These are phyloP conservation scores for Phyto melanocephala DNA, from an alignment of 2,888 invertebrate species.

Conservation along the genomic window DNA sequence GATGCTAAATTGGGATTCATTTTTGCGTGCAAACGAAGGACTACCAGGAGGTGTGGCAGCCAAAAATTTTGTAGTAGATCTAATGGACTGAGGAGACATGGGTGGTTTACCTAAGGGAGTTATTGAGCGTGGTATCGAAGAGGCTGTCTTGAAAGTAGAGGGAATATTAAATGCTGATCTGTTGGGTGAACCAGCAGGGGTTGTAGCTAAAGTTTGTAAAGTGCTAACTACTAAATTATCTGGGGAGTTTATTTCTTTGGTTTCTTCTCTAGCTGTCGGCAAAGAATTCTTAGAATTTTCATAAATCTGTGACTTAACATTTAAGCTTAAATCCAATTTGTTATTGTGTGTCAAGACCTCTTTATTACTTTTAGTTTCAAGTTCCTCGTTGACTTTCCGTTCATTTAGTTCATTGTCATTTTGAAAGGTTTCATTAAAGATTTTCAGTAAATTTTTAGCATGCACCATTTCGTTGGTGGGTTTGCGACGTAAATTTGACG, in stretches of 20 bases:
- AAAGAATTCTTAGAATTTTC: constrained; percentile 1
- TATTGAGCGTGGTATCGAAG: constrained; percentile 70
- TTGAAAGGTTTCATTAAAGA: constrained; percentile 76
- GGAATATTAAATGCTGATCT: not conserved
- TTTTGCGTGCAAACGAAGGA: constrained; percentile 59
- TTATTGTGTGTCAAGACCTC: not conserved
- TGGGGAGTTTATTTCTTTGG: too few relatives aligned
- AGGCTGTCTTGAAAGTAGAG: constrained; percentile 21
- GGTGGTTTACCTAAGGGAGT: constrained; percentile 70
- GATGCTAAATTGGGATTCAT: constrained; percentile 72
- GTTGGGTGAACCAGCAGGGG: not conserved
- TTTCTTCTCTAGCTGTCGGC: not conserved
- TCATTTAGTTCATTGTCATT: constrained; percentile 73
- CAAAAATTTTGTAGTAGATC: constrained; percentile 66
- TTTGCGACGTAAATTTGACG: constrained; percentile 72
- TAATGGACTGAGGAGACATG: constrained; percentile 61
- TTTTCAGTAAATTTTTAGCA: constrained; percentile 75
- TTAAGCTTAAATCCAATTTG: constrained; percentile 7
- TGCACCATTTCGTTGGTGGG: constrained; percentile 76
- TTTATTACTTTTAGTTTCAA: constrained; percentile 26
- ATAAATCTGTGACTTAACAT: constrained; percentile 32
- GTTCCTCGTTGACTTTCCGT: constrained; percentile 57
- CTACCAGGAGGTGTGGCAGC: constrained; percentile 56
- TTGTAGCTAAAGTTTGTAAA: not conserved
- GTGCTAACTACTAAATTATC: too few relatives aligned